Evolutionary conservation across 2,113 vertebrate species (phyloP), one percentile per base, ranked within the genome.

Genomic region (Lota lota): DNA sequence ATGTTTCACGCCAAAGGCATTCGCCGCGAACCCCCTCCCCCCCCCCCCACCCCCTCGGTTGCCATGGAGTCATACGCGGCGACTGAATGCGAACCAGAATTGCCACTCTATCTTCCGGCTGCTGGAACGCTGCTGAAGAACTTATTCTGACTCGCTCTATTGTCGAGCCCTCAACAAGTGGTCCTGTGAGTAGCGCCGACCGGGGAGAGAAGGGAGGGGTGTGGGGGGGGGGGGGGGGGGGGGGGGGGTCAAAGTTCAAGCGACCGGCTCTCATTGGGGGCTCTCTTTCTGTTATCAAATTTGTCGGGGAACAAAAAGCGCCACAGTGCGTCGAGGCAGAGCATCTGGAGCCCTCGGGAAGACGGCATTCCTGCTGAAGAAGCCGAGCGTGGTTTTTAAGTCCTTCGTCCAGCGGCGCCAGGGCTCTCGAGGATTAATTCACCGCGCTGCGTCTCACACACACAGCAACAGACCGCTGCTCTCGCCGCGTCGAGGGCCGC

Each of bases 41-140:
- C 12, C 36, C 7, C 7, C 6, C 36, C 36, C 7, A 3, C 36
- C 36, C 76, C 81, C 80, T 67, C 72, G 4, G 92, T 95, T 94
- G 86, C 94, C 93, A 95, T 95, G 90, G 93, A 80, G 87, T 88
- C 91, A 67, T 67, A 57, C 78, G 88, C 88, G 76, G 88, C 82
- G 85, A 76, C 77, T 82, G 71, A 24, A 63, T 69, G 77, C 59
- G 62, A 60, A 78, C 83, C 81, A 88, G 90, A 85, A 83, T 87
- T 66, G 83, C 87, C 83, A 90, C 91, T 90, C 83, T 91, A 88
- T 85, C 83, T 54, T 64, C 76, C 60, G 17, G 69, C 83, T 67
- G 78, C 83, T 63, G 59, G 86, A 86, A 87, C 67, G 10, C 22
- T 88, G n/a, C n/a, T n/a, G n/a, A n/a, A n/a, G 63, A 7, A 22